Percentiles rank a stretch among this genome's conserved stretches.
Evolutionary conservation across 2,113 vertebrate species (phyloP).

Genomic region (Tragelaphus imberbis): DNA sequence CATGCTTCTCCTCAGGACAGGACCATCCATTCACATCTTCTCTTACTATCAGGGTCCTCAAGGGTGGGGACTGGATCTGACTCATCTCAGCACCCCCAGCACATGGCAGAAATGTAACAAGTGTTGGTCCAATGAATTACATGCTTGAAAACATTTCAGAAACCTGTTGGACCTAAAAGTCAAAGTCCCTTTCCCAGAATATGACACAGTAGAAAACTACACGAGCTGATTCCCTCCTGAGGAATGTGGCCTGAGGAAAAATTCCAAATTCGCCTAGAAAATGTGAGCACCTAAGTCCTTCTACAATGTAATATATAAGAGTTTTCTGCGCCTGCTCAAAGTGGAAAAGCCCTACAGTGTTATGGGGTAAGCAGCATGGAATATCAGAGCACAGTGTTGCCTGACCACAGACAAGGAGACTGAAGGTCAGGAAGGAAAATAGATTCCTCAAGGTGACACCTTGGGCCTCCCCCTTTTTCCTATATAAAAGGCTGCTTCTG

Average conservation of each 20-base stretch:
- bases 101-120: not conserved
- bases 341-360: not conserved
- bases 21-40: not conserved
- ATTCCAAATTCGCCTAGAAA: not conserved
- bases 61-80: not conserved
- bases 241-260: not conserved
- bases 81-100: not conserved
- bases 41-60: not conserved
- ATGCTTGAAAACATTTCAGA: not conserved
- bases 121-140: not conserved
- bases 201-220: not conserved
- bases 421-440: not conserved
- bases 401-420: not conserved
- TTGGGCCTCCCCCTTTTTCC: not conserved
- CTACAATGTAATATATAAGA: too few species aligned
- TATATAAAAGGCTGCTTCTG: not conserved
- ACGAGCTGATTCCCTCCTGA: not conserved
- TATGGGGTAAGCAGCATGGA: accelerated
- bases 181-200: not conserved
- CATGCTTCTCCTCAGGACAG: accelerated
- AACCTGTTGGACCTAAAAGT: not conserved
- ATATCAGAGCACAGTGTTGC: not conserved
- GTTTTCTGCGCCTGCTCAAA: not conserved
- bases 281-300: not conserved
- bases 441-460: not conserved